Percentiles rank a stretch among this genome's conserved stretches.
phyloP scores from a whole-genome alignment of 2,888 invertebrate genomes.

The Cenopis cana region DNA sequence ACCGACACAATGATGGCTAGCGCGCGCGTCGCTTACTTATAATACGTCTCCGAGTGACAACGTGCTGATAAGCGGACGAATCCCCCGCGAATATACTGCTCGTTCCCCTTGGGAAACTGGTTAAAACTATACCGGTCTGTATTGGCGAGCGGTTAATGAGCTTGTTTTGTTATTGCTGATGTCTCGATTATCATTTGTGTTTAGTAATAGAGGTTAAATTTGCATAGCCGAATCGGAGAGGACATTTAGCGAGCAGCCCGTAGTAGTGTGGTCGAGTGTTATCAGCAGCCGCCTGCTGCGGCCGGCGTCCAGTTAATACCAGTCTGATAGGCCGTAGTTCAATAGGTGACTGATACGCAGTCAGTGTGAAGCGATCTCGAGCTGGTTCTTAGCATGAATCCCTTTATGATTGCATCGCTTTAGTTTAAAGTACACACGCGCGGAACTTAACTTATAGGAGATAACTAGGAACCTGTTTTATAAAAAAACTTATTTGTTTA shows the following conservation, averaged over 20 bases:
- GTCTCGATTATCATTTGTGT: conserved; percentile 8
- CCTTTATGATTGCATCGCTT: conserved; percentile 42
- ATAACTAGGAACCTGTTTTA: too few relatives aligned
- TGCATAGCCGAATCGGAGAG: conserved; percentile 42
- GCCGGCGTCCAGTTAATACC: conserved; percentile 84
- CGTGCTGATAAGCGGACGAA: conserved; percentile 75
- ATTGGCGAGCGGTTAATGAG: conserved; percentile 18
- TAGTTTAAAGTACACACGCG: conserved; percentile 24
- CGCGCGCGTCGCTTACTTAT: conserved; percentile 74
- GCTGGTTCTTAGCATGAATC: conserved; percentile 67
- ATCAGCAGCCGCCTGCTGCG: conserved; percentile 81
- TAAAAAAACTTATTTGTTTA: too few relatives aligned
- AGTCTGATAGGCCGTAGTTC: conserved; percentile 84
- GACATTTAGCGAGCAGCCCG: conserved; percentile 51
- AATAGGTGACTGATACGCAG: conserved; percentile 84
- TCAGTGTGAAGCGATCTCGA: conserved; percentile 78
- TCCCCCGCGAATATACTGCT: conserved; percentile 76
- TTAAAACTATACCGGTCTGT: conserved; percentile 42
- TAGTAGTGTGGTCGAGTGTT: conserved; percentile 63
- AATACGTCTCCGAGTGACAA: conserved; percentile 77
- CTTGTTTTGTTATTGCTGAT: conserved; percentile 9
- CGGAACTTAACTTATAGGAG: neutral
- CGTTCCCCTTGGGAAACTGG: conserved; percentile 48
- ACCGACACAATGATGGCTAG: conserved; percentile 70
- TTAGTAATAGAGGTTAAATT: conserved; percentile 48